Evolutionary conservation across 2,797 vertebrate species (phyloP).

Genomic region (Chelonia mydas): DNA sequence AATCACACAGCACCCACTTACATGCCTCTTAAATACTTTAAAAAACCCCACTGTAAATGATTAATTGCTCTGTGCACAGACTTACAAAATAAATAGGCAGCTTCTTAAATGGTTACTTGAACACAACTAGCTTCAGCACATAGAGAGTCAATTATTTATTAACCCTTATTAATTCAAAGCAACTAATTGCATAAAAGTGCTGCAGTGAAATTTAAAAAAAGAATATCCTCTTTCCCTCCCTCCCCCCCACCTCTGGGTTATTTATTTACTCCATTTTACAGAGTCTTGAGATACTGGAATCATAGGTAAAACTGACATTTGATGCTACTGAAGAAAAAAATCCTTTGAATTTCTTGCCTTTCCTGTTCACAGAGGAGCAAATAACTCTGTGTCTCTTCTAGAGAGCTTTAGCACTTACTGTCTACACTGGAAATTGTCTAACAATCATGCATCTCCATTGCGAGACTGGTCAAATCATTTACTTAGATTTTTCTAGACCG

Average conservation of each 20-base stretch:
- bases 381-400: not conserved
- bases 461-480: not conserved
- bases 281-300: not conserved
- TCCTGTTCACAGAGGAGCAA: not conserved
- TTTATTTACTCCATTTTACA: not conserved
- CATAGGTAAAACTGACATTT: conserved; percentile 18
- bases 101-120: conserved; percentile 62
- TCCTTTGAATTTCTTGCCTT: not conserved
- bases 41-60: conserved; percentile 55
- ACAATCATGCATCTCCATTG: not conserved
- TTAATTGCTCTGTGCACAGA: conserved; percentile 57
- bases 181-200: conserved; percentile 53
- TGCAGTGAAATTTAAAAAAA: conserved; percentile 11
- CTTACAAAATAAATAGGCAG: conserved; percentile 56
- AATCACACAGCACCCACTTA: conserved; percentile 19
- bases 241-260: not conserved
- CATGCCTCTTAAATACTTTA: conserved; percentile 66
- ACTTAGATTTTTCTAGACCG: not conserved
- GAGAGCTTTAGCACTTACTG: not conserved
- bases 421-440: not conserved
- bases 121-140: conserved; percentile 45
- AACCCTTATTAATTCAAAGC: conserved; percentile 63
- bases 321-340: conserved; percentile 49
- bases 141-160: conserved; percentile 68
- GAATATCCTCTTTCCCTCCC: not conserved